These are phyloP conservation scores for Hippoglossus hippoglossus DNA, from an alignment of 2,797 vertebrate species.

Conservation along the genomic window DNA sequence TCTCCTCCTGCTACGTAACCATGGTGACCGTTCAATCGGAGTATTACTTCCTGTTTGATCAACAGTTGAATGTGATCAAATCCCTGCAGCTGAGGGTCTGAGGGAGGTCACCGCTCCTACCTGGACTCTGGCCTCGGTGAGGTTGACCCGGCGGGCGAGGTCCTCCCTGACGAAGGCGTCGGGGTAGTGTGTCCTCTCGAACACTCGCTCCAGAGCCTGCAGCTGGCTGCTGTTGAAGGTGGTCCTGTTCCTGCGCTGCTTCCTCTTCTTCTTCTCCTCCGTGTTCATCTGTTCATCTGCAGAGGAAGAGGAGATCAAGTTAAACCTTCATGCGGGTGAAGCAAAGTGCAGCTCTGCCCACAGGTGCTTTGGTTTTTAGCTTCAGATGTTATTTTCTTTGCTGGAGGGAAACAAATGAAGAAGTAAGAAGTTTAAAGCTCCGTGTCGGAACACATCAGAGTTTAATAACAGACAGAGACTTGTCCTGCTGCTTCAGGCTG, in stretches of 20 bases:
- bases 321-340: too few species aligned
- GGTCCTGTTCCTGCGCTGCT: slow-evolving; percentile 96
- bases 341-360: too few species aligned
- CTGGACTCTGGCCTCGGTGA: slow-evolving; percentile 98
- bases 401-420: not conserved
- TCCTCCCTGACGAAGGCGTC: slow-evolving; percentile 98
- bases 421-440: not conserved
- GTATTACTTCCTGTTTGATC: too few species aligned
- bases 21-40: too few species aligned
- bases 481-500: too few species aligned
- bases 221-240: slow-evolving; percentile 99
- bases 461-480: too few species aligned
- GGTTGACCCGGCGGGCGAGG: slow-evolving; percentile 96
- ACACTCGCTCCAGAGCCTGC: slow-evolving; percentile 96
- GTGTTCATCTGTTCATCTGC: slow-evolving; percentile 96
- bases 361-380: too few species aligned
- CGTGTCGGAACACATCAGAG: too few species aligned
- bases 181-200: slow-evolving; percentile 97
- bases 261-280: slow-evolving; percentile 98
- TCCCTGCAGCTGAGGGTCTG: too few species aligned
- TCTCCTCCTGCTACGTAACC: too few species aligned
- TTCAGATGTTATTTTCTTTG: not conserved
- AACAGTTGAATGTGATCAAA: too few species aligned
- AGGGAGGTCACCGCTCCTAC: slow-evolving; percentile 69
- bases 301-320: not conserved